phyloP scores from a whole-genome alignment of 1,140 invertebrate genomes.

The Heliconius hewitsoni region DNA sequence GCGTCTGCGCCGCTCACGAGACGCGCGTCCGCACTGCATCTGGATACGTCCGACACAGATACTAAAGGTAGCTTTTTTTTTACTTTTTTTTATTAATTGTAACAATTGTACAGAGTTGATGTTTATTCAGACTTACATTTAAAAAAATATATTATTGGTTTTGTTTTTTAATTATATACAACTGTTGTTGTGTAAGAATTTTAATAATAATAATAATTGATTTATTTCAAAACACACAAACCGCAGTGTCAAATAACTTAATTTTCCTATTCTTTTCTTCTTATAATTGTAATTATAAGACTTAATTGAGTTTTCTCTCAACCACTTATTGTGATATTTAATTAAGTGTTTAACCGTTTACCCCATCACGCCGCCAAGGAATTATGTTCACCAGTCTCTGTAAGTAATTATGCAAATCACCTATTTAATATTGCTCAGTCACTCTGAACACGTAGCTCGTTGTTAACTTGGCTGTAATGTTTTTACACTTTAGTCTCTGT shows the following conservation, averaged over 20 bases:
- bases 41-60: conserved; percentile 85
- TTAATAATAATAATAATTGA: too few species aligned
- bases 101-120: too few species aligned
- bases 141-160: not conserved
- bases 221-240: too few species aligned
- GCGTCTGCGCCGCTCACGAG: conserved; percentile 88
- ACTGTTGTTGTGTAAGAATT: too few species aligned
- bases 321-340: not conserved
- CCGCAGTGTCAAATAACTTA: too few species aligned
- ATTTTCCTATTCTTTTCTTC: not conserved
- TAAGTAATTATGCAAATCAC: conserved; percentile 54
- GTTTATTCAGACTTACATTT: not conserved
- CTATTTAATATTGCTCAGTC: conserved; percentile 7
- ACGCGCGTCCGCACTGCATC: conserved; percentile 90
- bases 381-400: conserved; percentile 71
- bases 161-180: too few species aligned
- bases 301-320: not conserved
- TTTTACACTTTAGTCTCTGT: not conserved
- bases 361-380: conserved; percentile 59
- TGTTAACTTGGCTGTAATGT: not conserved
- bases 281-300: not conserved
- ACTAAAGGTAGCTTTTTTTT: conserved; percentile 84
- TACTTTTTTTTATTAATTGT: not conserved
- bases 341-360: conserved; percentile 14
- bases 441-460: conserved; percentile 5